Evolutionary conservation across 2,888 invertebrate species (phyloP).

Genomic region (Dryomyza anilis): DNA sequence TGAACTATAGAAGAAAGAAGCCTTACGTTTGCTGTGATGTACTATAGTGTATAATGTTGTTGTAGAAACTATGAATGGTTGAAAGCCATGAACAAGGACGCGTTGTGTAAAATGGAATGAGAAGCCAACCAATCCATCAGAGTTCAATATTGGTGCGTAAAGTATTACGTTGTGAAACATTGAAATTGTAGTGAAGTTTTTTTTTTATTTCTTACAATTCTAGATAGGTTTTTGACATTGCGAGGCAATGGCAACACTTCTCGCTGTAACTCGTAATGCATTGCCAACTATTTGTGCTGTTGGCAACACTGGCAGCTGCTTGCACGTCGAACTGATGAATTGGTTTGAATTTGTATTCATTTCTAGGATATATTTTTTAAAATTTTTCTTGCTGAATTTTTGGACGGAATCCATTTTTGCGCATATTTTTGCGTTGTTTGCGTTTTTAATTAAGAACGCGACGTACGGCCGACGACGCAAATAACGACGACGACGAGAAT

Average conservation of each 20-base stretch:
- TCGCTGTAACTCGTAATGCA: no score
- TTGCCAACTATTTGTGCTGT: background rate
- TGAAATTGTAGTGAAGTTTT: background rate
- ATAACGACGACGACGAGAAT: no score
- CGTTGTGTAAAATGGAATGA: background rate
- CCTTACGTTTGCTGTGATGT: no score
- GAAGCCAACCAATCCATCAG: background rate
- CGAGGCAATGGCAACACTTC: no score
- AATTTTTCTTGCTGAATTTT: slow-evolving; percentile 20
- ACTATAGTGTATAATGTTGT: no score
- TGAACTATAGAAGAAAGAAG: no score
- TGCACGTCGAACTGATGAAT: slow-evolving; percentile 42
- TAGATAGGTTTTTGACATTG: no score
- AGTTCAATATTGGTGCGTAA: slow-evolving; percentile 16
- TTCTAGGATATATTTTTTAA: slow-evolving; percentile 22
- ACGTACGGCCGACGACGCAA: no score
- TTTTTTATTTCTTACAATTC: background rate
- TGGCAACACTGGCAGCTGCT: background rate
- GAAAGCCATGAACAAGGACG: background rate
- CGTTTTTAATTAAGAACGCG: slow-evolving; percentile 53
- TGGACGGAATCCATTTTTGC: background rate
- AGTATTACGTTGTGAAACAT: no score
- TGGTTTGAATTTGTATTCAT: slow-evolving; percentile 36
- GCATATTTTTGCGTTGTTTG: slow-evolving; percentile 43
- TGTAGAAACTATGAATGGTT: no score